A percentile compares a stretch with the other conserved stretches of the same genome.
Conservation (phyloP, 2,113 vertebrate genomes). For the Sakesphorus luctuosus region DNA sequence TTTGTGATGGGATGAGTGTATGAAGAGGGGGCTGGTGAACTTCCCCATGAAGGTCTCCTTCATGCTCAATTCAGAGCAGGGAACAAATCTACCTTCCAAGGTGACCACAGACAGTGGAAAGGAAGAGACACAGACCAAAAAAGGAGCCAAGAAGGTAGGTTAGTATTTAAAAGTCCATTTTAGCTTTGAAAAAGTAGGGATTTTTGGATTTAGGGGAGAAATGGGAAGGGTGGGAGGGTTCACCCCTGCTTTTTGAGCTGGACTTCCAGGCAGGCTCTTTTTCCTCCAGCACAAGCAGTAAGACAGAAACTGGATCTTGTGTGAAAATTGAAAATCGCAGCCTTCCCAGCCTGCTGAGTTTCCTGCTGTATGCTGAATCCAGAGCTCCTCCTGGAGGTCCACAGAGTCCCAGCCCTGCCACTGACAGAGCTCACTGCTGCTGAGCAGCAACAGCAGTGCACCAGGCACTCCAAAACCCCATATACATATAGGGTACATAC, state of each 20-base stretch:
- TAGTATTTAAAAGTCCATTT: background rate
- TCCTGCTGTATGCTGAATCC: background rate
- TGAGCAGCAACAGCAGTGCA: background rate
- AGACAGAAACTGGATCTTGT: background rate
- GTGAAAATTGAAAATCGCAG: background rate
- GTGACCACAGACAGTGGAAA: background rate
- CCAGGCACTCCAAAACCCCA: background rate
- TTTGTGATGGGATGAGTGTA: background rate
- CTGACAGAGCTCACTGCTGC: background rate
- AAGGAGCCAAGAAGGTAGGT: fast-evolving
- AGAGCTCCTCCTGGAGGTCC: constrained; percentile 54
- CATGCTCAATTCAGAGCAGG: background rate
- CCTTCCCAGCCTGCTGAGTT: background rate
- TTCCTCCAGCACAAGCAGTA: background rate
- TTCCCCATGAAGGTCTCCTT: background rate
- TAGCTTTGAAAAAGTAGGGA: background rate
- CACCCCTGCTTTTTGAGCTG: background rate
- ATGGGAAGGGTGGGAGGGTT: no score
- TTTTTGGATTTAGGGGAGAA: background rate
- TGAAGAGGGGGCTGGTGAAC: background rate
- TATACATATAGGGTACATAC: fast-evolving
- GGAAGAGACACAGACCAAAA: background rate
- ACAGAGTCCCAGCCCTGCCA: fast-evolving
- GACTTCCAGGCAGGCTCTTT: background rate
- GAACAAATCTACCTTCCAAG: background rate